Evolutionary conservation across 2,797 vertebrate species (phyloP).

Genomic region (Myotis daubentonii): DNA sequence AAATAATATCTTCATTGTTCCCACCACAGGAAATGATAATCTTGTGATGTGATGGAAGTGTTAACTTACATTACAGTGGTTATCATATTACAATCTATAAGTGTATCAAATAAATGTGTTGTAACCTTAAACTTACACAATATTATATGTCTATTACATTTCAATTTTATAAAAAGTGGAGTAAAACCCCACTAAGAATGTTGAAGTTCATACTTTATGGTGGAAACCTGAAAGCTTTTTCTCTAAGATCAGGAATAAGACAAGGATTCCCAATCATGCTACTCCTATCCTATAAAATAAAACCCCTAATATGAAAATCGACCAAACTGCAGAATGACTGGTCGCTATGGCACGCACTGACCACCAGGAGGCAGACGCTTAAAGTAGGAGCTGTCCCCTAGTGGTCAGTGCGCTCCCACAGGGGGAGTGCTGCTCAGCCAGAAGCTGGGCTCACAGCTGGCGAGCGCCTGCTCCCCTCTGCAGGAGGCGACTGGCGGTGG

Average conservation of each 20-base stretch:
- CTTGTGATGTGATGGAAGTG: neutral
- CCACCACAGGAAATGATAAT: neutral
- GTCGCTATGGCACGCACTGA: too few species aligned
- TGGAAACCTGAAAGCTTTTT: neutral
- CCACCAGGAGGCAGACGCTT: too few species aligned
- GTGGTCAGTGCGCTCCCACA: too few species aligned
- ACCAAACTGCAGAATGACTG: too few species aligned
- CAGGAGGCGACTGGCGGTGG: rapidly evolving
- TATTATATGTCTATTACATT: neutral
- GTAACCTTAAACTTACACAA: neutral
- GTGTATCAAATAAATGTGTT: neutral
- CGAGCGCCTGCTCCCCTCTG: too few species aligned
- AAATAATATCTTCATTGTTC: neutral
- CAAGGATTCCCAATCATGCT: neutral
- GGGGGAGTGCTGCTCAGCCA: too few species aligned
- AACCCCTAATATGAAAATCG: too few species aligned
- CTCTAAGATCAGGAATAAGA: neutral
- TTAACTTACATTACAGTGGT: neutral
- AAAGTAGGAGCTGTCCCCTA: too few species aligned
- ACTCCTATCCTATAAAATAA: neutral
- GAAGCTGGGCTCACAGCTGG: too few species aligned
- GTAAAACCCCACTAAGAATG: neutral
- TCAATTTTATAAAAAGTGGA: neutral
- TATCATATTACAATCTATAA: neutral
- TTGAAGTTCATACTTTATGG: neutral